phyloP scores from a whole-genome alignment of 2,797 vertebrate genomes.

The Hydrolagus colliei region DNA sequence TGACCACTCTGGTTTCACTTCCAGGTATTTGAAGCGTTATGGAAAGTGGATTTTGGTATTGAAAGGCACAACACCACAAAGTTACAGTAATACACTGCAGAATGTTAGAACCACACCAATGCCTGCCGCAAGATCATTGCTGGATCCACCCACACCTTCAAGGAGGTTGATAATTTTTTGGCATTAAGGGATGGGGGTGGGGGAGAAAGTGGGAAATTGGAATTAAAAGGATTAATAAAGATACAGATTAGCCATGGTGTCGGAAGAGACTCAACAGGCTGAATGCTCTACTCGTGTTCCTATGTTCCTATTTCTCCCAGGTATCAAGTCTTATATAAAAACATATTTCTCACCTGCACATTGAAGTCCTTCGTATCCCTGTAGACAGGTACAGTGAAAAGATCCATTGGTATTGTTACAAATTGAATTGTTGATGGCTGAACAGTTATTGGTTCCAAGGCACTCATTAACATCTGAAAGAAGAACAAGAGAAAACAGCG shows the following conservation, averaged over 20 bases:
- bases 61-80: background rate
- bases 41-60: background rate
- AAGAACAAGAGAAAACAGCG: background rate
- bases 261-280: no score
- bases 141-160: no score
- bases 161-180: no score
- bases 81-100: no score
- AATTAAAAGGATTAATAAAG: no score
- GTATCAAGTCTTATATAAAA: background rate
- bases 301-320: background rate
- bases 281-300: no score
- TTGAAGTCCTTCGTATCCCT: background rate
- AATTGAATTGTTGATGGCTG: background rate
- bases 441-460: background rate
- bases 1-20: background rate
- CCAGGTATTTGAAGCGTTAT: background rate
- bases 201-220: no score
- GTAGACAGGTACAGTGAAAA: background rate
- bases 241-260: no score
- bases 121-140: no score
- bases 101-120: background rate
- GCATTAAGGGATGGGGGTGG: no score
- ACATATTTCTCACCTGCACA: constrained; percentile 11
- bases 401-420: background rate
- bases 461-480: constrained; percentile 12